Evolutionary conservation across 2,888 invertebrate species (phyloP), one percentile per base, ranked within the genome.

Genomic region (Atethmia centrago): DNA sequence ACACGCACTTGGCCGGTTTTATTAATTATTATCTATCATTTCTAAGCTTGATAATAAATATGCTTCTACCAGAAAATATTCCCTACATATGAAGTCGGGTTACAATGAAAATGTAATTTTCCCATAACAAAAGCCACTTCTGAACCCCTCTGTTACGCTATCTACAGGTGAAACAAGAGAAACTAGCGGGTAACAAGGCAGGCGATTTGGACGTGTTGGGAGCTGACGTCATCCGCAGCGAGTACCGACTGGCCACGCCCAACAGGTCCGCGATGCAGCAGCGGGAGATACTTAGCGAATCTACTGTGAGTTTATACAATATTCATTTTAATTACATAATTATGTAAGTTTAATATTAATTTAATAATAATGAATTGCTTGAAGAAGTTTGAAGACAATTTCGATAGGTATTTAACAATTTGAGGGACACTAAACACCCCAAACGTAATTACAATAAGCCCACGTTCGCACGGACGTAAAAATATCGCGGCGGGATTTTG

Each of bases 211-310:
- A 85, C 1, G 85, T 87, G 12, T 81, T 96, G 3, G 92, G 92
- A 3, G 96, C 95, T 3, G 95, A 95, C 84, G 93, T 96, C 74
- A 94, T 96, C 83, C 93, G 95, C 71, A 95, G 94, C 82, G 96
- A 96, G 80, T 96, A 96, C 88, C 88, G 95, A 9, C 90, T 96
- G 7, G 91, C 94, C 0, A 91, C 93, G 42, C 91, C 91, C 5
- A 84, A 86, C 40, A 79, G 89, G 28, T 92, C 93, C 2, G 92
- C 94, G 16, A 89, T 97, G 79, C 97, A 97, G 83, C 97, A 97
- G 84, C 93, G 97, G 64, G 98, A 98, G 88, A 97, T 98, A 74
- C 97, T 97, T 53, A 97, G 97, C 49, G 97, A 97, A 88, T 97
- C 97, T 25, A 97, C 97, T 8, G 97, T 97, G 86, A 89, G 92